phyloP scores from a whole-genome alignment of 1,140 invertebrate genomes.

The Zeugodacus cucurbitae region DNA sequence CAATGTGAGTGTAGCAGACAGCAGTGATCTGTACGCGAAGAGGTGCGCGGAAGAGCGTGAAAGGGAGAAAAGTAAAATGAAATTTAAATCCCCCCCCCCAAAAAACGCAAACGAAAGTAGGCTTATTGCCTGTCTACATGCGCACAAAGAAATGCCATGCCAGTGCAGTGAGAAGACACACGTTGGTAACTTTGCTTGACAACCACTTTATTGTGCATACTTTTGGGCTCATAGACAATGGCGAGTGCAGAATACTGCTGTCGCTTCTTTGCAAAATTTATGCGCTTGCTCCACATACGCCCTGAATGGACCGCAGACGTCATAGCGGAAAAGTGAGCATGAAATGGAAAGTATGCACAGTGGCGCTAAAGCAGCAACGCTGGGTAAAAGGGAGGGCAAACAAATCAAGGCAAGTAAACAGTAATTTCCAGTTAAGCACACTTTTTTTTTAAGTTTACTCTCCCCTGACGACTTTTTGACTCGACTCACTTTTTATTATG shows the following conservation, averaged over 20 bases:
- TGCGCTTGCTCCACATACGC: slow-evolving; percentile 3
- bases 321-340: neutral
- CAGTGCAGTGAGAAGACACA: neutral
- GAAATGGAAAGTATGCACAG: neutral
- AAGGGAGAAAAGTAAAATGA: neutral
- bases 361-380: neutral
- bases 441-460: neutral
- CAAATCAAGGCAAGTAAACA: slow-evolving; percentile 8
- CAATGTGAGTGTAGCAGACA: neutral
- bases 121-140: neutral
- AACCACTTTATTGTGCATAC: slow-evolving; percentile 8
- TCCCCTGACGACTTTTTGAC: neutral
- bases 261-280: neutral
- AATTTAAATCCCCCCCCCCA: neutral
- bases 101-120: neutral
- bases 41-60: neutral
- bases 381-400: neutral
- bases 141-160: neutral
- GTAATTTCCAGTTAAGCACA: neutral
- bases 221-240: neutral
- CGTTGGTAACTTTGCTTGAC: neutral
- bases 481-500: neutral
- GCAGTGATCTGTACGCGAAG: neutral
- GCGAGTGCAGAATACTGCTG: no score
- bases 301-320: neutral